These are phyloP conservation scores for Sipunculus nudus DNA, from an alignment of 2,888 invertebrate species.

Conservation along the genomic window DNA sequence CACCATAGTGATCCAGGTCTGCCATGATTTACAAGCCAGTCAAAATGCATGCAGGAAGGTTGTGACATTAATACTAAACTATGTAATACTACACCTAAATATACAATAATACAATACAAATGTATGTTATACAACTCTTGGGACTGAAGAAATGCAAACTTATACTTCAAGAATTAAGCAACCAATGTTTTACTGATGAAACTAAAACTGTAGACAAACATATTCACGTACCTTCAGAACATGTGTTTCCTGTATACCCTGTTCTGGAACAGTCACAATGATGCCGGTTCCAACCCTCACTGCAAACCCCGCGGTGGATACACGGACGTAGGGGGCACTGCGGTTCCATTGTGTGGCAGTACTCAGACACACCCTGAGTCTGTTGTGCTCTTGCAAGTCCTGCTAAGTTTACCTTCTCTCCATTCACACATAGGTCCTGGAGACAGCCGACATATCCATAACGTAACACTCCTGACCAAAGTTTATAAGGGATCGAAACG, in stretches of 20 bases:
- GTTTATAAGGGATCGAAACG: conserved; percentile 84
- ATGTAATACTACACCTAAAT: too few species aligned
- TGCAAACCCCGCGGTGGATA: conserved; percentile 86
- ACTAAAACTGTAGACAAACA: neutral
- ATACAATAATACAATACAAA: too few species aligned
- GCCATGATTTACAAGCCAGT: too few species aligned
- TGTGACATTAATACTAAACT: too few species aligned
- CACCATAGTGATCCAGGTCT: too few species aligned
- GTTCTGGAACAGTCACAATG: conserved; percentile 93
- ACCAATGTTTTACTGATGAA: too few species aligned
- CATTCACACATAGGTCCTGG: conserved; percentile 87
- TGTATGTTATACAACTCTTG: too few species aligned
- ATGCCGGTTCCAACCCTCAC: conserved; percentile 95
- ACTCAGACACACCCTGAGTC: conserved; percentile 87
- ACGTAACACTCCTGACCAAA: conserved; percentile 90
- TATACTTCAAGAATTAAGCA: too few species aligned
- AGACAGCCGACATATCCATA: conserved; percentile 95
- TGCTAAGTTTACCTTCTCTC: conserved; percentile 87
- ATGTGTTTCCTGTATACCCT: conserved; percentile 87
- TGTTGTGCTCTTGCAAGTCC: conserved; percentile 89
- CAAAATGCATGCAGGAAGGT: too few species aligned
- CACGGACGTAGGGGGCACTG: conserved; percentile 79
- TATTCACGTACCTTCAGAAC: conserved; percentile 79
- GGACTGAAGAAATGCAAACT: too few species aligned
- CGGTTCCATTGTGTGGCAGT: conserved; percentile 77